A percentile compares a stretch with the other conserved stretches of the same genome.
Evolutionary conservation across 2,113 vertebrate genomes (phyloP).

Genomic region (Brachirus orientalis): DNA sequence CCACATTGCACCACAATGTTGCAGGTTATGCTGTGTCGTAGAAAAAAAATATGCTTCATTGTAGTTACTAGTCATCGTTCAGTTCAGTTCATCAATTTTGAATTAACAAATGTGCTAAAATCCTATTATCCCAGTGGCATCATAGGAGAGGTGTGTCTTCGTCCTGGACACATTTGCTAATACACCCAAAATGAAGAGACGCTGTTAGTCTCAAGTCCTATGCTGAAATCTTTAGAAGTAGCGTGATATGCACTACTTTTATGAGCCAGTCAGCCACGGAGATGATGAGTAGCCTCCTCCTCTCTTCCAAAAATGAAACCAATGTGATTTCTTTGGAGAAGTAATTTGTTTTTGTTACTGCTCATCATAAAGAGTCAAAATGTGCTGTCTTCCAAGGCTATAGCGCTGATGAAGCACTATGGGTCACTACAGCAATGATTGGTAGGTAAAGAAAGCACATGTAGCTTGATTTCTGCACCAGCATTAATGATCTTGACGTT

Average conservation of each 20-base stretch:
- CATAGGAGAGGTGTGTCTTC: no score
- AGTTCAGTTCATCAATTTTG: no score
- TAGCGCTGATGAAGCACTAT: conserved; percentile 9
- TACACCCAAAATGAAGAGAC: no score
- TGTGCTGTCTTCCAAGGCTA: conserved; percentile 2
- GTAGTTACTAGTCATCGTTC: no score
- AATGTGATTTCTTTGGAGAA: not conserved
- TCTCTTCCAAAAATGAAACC: not conserved
- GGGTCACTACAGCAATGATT: conserved; percentile 9
- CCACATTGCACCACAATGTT: no score
- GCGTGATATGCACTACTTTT: not conserved
- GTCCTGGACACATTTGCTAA: no score
- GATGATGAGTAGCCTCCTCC: not conserved
- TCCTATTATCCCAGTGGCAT: no score
- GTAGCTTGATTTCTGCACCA: conserved; percentile 15
- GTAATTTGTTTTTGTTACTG: not conserved
- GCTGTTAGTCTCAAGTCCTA: not conserved
- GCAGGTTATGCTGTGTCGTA: no score
- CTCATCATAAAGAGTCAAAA: not conserved
- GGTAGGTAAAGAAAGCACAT: conserved; percentile 31
- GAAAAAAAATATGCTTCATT: no score
- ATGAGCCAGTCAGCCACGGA: not conserved
- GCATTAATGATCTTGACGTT: conserved; percentile 3
- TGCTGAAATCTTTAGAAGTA: not conserved
- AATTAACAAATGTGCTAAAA: no score